Conservation (phyloP, 2,888 invertebrate species). For the Mythimna impura region DNA sequence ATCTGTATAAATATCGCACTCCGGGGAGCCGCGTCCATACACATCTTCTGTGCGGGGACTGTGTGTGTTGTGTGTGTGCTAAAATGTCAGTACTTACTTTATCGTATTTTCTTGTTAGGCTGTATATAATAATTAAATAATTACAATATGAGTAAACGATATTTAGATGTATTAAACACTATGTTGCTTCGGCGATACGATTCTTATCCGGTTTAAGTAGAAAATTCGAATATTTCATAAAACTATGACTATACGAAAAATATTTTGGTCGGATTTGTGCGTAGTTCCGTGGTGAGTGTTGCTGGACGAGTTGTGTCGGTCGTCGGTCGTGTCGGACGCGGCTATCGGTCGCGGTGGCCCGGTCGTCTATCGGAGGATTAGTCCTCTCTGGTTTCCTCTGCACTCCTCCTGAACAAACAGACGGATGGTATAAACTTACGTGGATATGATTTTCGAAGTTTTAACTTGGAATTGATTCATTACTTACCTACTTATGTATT, state of each 20-base stretch:
- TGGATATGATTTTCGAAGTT: no score
- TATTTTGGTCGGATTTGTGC: background rate
- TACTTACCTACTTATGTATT: no score
- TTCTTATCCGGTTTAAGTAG: background rate
- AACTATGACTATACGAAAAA: background rate
- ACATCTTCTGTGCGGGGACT: no score
- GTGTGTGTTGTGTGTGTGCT: background rate
- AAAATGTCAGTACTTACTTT: background rate
- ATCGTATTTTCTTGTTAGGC: background rate
- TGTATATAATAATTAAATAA: background rate
- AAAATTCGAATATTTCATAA: background rate
- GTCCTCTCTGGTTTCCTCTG: conserved; percentile 38
- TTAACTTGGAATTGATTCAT: no score
- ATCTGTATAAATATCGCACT: conserved; percentile 32
- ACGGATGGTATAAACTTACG: background rate
- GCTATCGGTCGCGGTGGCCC: conserved; percentile 38
- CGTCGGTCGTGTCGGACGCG: conserved; percentile 21
- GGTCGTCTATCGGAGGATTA: conserved; percentile 42
- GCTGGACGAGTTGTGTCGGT: background rate
- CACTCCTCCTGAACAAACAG: conserved; percentile 44
- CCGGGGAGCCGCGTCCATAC: conserved; percentile 25
- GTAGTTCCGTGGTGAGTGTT: background rate
- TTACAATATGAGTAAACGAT: background rate
- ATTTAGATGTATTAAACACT: no score
- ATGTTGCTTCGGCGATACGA: background rate